Evolutionary conservation across 92 coral and sea anemone genomes (phyloP).

Genomic region (Umimayanthus chanpuru): DNA sequence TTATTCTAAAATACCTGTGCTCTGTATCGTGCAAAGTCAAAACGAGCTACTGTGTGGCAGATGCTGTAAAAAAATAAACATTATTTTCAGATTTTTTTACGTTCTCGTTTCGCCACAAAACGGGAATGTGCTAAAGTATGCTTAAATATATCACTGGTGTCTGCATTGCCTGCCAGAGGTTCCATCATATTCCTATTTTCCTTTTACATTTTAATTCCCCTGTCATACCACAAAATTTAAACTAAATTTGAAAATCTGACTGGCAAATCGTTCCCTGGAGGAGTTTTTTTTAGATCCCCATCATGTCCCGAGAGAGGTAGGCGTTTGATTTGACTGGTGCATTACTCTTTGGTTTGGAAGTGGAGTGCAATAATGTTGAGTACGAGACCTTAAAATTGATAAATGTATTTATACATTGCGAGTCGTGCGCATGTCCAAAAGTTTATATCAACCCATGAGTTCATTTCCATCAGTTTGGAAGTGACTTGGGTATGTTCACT

Average conservation of each 20-base stretch:
- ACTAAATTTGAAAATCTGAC: not conserved
- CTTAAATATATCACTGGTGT: too few species aligned
- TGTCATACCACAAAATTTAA: not conserved
- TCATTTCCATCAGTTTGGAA: not conserved
- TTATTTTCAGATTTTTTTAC: not conserved
- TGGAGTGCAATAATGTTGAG: slow-evolving; percentile 21
- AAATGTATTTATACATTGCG: slow-evolving; percentile 10
- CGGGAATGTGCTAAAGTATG: not conserved
- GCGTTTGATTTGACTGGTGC: not conserved
- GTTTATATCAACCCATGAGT: slow-evolving; percentile 1
- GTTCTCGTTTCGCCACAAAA: not conserved
- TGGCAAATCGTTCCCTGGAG: not conserved
- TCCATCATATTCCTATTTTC: not conserved
- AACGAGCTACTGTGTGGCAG: not conserved
- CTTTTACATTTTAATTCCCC: not conserved
- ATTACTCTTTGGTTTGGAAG: not conserved
- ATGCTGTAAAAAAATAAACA: not conserved
- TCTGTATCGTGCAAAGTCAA: not conserved
- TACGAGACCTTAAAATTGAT: slow-evolving; percentile 21
- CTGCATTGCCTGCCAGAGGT: not conserved
- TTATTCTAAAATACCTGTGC: not conserved
- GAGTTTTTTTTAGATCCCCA: not conserved
- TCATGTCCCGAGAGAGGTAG: not conserved
- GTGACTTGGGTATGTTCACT: not conserved
- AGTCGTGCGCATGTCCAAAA: slow-evolving; percentile 29